Evolutionary conservation across 30 jellyfish, hydroid and myxozoan genomes (phyloP).

Genomic region (Nemopilema nomurai): DNA sequence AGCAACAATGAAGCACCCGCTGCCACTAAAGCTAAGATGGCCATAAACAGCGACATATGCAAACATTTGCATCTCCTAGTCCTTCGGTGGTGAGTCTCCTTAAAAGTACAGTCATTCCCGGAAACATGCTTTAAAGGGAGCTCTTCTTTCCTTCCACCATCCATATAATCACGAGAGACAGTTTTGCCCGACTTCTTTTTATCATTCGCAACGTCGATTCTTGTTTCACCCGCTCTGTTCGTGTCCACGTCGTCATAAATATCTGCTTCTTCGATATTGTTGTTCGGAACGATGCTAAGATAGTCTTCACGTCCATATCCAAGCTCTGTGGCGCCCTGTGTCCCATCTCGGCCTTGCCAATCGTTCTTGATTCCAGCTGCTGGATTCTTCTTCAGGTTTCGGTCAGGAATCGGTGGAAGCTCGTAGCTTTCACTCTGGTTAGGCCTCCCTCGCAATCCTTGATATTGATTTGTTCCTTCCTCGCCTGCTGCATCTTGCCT

Average conservation of each 20-base stretch:
- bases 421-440: neutral
- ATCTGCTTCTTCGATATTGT: neutral
- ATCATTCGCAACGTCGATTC: neutral
- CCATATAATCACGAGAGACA: neutral
- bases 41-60: neutral
- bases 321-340: neutral
- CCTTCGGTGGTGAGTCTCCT: too few relatives aligned
- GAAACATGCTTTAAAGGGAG: neutral
- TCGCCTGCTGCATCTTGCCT: neutral
- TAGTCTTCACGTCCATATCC: neutral
- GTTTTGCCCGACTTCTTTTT: neutral
- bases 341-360: neutral
- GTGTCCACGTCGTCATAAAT: slow-evolving; percentile 6
- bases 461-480: neutral
- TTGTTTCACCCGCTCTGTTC: neutral
- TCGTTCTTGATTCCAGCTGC: neutral
- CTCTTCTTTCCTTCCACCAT: neutral
- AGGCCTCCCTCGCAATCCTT: neutral
- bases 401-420: neutral
- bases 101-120: neutral
- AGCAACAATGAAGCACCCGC: neutral
- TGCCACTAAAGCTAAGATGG: neutral
- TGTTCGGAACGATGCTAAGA: neutral
- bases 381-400: neutral
- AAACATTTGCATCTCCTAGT: too few relatives aligned